A percentile compares a stretch with the other conserved stretches of the same genome.
Conservation (phyloP, 2,888 invertebrate genomes). For the Drosophila seclusa region DNA sequence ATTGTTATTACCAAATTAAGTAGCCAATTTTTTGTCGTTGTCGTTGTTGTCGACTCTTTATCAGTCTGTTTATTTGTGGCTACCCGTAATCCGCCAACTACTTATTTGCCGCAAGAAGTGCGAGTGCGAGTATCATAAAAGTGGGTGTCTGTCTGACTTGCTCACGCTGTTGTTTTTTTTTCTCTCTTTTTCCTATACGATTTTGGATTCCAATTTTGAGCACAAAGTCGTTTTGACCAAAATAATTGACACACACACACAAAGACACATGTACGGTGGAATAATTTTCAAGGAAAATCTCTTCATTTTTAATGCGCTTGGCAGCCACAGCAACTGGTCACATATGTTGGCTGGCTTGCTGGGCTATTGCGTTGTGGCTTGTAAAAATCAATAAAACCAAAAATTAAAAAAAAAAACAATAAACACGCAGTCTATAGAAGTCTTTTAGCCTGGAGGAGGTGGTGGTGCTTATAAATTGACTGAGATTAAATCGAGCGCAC, state of each 20-base stretch:
- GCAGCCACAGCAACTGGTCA: constrained; percentile 52
- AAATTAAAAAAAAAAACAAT: constrained; percentile 17
- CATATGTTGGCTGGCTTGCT: constrained; percentile 51
- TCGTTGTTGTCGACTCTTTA: constrained; percentile 52
- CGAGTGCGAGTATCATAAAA: constrained; percentile 62
- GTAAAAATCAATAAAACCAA: constrained; percentile 61
- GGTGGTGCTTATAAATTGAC: constrained; percentile 55
- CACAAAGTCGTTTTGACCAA: constrained; percentile 79
- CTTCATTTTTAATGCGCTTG: constrained; percentile 77
- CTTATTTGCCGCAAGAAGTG: constrained; percentile 43
- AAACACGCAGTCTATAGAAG: constrained; percentile 23
- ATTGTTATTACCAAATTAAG: constrained; percentile 80
- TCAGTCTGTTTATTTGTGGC: constrained; percentile 45
- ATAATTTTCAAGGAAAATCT: constrained; percentile 81
- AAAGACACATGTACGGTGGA: constrained; percentile 35
- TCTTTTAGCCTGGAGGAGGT: constrained; percentile 23
- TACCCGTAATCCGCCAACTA: constrained; percentile 71
- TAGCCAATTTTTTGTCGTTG: constrained; percentile 73
- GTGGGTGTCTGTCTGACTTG: constrained; percentile 65
- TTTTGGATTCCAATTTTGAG: constrained; percentile 72
- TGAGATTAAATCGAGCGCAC: constrained; percentile 79
- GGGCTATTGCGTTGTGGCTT: constrained; percentile 52
- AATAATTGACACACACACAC: constrained; percentile 43
- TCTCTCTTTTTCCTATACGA: constrained; percentile 38
- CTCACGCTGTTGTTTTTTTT: constrained; percentile 59